These are phyloP conservation scores for Papilio polytes DNA, from an alignment of 1,140 invertebrate genomes.

Conservation along the genomic window DNA sequence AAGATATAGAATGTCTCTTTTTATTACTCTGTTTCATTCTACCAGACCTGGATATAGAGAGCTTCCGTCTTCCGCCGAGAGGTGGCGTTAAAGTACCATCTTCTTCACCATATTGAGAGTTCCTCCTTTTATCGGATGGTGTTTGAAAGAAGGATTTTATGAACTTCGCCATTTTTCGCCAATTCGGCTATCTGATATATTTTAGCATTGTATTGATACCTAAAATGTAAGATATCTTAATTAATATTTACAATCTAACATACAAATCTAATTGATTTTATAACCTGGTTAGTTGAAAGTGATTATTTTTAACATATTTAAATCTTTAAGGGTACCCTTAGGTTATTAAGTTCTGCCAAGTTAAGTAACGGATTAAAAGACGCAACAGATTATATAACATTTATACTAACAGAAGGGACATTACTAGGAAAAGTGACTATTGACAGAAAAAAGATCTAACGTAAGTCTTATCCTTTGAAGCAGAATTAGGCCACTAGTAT, in stretches of 20 bases:
- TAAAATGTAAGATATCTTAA: background rate
- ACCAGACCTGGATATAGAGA: constrained; percentile 80
- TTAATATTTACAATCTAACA: background rate
- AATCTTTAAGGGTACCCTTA: no score
- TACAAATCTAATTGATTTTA: constrained; percentile 1
- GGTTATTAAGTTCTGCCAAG: no score
- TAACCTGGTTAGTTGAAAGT: background rate
- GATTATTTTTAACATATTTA: background rate
- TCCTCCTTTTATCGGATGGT: constrained; percentile 63
- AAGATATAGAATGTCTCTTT: constrained; percentile 68
- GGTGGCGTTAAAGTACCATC: constrained; percentile 58
- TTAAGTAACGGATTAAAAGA: no score
- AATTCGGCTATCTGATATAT: constrained; percentile 10
- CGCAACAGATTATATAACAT: no score
- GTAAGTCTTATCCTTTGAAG: no score
- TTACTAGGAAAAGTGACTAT: no score
- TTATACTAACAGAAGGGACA: no score
- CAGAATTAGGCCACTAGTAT: no score
- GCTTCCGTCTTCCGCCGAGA: constrained; percentile 66
- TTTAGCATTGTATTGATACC: constrained; percentile 16
- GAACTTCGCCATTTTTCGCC: constrained; percentile 75
- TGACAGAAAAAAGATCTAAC: no score
- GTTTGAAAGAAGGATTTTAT: constrained; percentile 75
- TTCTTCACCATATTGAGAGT: constrained; percentile 58
- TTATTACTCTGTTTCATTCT: constrained; percentile 77